Base-by-base conservation (phyloP, 1,140 invertebrate species). In the Hyles euphorbiae region DNA sequence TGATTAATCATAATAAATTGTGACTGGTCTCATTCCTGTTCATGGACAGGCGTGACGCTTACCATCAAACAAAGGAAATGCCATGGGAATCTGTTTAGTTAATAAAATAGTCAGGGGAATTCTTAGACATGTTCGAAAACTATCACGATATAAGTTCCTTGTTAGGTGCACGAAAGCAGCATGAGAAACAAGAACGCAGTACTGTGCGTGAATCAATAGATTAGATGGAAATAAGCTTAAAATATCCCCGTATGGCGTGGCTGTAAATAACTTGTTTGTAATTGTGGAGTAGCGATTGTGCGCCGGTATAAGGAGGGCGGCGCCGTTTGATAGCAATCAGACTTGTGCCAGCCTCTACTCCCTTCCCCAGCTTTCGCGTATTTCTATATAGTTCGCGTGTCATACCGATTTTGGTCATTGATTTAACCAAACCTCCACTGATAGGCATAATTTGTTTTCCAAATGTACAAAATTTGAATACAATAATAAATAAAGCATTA, bases 251-350 rank as follows among this genome's bases (percentile, higher is more conserved):
- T 61, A 67, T 65, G 64, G 64, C 56, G 43, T 56, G 58, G 57
- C 68, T 65, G 60, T 70, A 72, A 76, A 76, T 77, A 70, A 70
- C 69, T 73, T 74, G 70, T 80, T 80, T 76, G 70, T 75, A 72
- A 72, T 73, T 72, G 67, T 65, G 52, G 60, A 66, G 65, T 67
- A 58, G 49, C 63, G 62, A 66, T 71, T 68, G 64, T 69, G 58
- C 67, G 66, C 48, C 60, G 55, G 60, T 65, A 68, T 57, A 65
- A 61, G 59, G 50, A 53, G 53, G 63, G 58, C 56, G 67, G 63
- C 64, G 36, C 55, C 57, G 65, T 72, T 74, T 67, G 73, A 76
- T 78, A 54, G 58, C 63, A 70, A 74, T 75, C 75, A 49, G 48
- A 44, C 56, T 55, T 60, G 65, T 68, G 47, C 63, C 59, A 49